phyloP scores from a whole-genome alignment of 2,113 vertebrate genomes.

The Indicator indicator region DNA sequence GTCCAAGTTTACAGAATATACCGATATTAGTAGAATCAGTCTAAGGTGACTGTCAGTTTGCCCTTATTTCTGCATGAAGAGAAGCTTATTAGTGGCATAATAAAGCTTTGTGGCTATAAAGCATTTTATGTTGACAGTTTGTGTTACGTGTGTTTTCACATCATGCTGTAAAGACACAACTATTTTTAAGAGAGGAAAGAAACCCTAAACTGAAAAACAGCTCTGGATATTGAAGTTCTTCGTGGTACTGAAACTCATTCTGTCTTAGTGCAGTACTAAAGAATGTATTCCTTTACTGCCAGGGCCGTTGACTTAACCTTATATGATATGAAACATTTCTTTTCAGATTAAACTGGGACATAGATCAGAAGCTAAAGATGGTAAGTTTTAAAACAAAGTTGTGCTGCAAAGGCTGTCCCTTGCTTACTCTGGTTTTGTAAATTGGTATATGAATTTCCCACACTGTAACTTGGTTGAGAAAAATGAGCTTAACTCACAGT shows the following conservation, averaged over 20 bases:
- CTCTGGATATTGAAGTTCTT: background rate
- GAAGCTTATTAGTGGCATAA: background rate
- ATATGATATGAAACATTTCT: background rate
- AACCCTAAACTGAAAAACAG: background rate
- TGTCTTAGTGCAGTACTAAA: background rate
- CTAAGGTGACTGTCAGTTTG: background rate
- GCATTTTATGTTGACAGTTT: background rate
- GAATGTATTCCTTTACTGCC: background rate
- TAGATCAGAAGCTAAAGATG: conserved; percentile 91
- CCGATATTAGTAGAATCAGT: background rate
- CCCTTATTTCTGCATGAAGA: background rate
- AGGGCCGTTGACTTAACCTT: background rate
- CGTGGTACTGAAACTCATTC: background rate
- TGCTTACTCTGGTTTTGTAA: background rate
- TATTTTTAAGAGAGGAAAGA: fast-evolving
- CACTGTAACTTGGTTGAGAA: background rate
- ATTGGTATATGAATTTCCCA: background rate
- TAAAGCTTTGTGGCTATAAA: background rate
- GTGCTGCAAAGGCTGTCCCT: background rate
- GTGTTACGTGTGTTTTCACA: background rate
- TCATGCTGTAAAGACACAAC: background rate
- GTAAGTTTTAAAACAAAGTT: conserved; percentile 74
- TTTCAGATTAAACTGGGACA: conserved; percentile 96
- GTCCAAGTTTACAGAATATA: background rate
- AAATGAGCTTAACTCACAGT: background rate